Evolutionary conservation across 35 echinoderm and acorn worm genomes (phyloP).

Genomic region (Patiria miniata): DNA sequence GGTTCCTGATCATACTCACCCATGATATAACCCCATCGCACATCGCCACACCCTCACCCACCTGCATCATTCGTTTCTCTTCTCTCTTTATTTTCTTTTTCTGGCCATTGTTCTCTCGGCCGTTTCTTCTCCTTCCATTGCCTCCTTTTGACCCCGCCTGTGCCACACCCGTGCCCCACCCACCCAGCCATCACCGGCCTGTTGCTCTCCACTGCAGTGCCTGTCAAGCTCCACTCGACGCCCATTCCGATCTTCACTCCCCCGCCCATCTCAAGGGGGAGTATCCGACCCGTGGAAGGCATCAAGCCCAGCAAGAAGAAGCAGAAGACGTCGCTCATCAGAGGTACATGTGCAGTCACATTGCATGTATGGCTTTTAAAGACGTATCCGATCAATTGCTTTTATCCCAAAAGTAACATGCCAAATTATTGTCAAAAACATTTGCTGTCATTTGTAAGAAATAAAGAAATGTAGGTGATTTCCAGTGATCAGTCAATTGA

Average conservation of each 20-base stretch:
- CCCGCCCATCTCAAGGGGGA: constrained; percentile 58
- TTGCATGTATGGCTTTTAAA: neutral
- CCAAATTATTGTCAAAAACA: no score
- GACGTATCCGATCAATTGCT: neutral
- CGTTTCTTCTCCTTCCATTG: neutral
- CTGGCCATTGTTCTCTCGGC: neutral
- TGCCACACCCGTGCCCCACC: constrained; percentile 23
- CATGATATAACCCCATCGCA: neutral
- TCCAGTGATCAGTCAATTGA: no score
- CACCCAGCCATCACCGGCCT: constrained; percentile 92
- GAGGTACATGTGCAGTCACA: constrained; percentile 58
- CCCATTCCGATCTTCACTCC: constrained; percentile 73
- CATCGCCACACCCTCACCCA: neutral
- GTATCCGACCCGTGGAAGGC: constrained; percentile 78
- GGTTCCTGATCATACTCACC: neutral
- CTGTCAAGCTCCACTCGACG: constrained; percentile 71
- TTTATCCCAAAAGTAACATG: neutral
- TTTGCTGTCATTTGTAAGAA: no score
- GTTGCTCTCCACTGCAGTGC: constrained; percentile 93
- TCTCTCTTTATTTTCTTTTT: neutral
- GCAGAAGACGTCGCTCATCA: constrained; percentile 52
- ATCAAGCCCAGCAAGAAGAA: constrained; percentile 75
- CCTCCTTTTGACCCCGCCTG: constrained; percentile 27
- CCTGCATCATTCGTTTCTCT: neutral
- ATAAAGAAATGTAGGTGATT: no score